phyloP scores from a whole-genome alignment of 2,113 vertebrate genomes.

The Indri indri region DNA sequence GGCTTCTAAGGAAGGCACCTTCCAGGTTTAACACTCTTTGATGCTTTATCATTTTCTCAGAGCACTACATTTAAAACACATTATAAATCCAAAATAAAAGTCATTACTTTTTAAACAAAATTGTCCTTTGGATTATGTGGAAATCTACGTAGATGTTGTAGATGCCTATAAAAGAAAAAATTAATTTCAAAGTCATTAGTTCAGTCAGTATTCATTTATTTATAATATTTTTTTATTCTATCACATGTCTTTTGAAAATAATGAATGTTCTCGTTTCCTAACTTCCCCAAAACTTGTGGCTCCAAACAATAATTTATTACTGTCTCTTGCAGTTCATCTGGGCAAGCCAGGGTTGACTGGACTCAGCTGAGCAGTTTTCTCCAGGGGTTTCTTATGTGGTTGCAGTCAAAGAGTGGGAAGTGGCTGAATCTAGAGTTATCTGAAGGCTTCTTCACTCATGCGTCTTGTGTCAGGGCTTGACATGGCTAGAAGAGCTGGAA shows the following conservation, averaged over 20 bases:
- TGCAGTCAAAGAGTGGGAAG: background rate
- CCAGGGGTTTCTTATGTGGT: background rate
- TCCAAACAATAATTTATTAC: background rate
- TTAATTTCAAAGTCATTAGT: background rate
- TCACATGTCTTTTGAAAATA: background rate
- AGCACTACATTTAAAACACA: background rate
- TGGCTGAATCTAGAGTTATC: background rate
- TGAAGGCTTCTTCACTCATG: background rate
- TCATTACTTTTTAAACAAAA: background rate
- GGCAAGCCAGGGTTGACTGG: background rate
- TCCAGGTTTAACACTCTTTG: background rate
- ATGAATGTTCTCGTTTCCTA: background rate
- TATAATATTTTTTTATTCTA: background rate
- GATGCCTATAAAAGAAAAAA: background rate
- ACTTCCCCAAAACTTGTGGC: background rate
- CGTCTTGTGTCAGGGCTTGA: background rate
- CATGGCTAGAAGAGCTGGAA: background rate
- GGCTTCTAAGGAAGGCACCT: background rate
- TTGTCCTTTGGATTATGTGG: background rate
- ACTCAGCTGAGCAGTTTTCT: background rate
- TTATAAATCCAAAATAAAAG: background rate
- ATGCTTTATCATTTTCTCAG: background rate
- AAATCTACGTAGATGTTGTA: background rate
- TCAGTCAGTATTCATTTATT: background rate
- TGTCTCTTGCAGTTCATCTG: background rate